Evolutionary conservation across 2,113 vertebrate genomes (phyloP), one percentile per base, ranked within the genome.

Genomic region (Sula dactylatra): DNA sequence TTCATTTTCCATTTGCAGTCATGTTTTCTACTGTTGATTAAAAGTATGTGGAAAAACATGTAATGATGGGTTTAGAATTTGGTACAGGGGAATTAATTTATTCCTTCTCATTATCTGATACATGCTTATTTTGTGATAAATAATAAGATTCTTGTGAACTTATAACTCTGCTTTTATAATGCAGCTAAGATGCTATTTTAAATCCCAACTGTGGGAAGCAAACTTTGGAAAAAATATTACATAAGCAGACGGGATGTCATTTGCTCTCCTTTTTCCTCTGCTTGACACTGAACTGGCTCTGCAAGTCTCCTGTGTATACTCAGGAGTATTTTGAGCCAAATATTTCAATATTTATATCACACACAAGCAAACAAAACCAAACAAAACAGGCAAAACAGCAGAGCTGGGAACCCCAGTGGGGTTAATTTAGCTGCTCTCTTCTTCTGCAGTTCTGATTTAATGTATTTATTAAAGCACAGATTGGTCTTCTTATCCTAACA

Each of bases 201-300:
- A 93, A 95, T 91, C 80, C n/a, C 55, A 83, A 21, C 88, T 96
- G 88, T 96, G 96, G 91, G 94, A 95, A 96, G 72, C 32, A 91
- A 94, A 92, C 76, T 88, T 86, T 78, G 69, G 74, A 40, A 90
- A 91, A 95, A 92, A 8, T 80, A 50, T 70, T 95, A 45, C n/a
- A 64, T 92, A 83, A 88, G 82, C 80, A 92, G 76, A 54, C 13
- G 42, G 91, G 86, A 95, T 96, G 59, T 86, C 64, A 49, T 94
- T 97, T 92, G 72, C 82, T 90, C 86, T 95, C 72, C 50, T 96
- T 70, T 70, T 95, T 95, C 88, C 86, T 94, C 55, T 94, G 83
- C 77, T 84, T 96, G 93, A 86, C 86, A 78, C 72, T 83, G 72
- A 95, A 81, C 71, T 66, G 72, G 52, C 76, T 91, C 72, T 91